Evolutionary conservation across 2,888 invertebrate genomes (phyloP), one percentile per base, ranked within the genome.

Genomic region (Lasiommata megera): DNA sequence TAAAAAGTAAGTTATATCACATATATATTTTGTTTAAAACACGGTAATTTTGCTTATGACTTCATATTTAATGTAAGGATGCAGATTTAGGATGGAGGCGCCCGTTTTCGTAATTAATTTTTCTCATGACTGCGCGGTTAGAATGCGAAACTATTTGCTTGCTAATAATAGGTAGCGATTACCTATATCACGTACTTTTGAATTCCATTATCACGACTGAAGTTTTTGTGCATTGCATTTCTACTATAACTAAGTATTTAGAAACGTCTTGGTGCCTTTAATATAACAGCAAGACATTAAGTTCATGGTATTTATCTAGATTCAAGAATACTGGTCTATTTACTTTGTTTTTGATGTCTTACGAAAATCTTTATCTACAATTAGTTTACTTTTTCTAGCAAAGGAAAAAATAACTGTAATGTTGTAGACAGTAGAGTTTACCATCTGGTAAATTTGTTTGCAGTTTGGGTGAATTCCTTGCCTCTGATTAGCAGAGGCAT

Each of bases 401-500:
- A 31, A 7, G 34, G 1, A 5, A 34, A 34, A 34, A 34, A 34
- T 34, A 34, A 34, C 34, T 34, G 11, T 11, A 34, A 11, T 34
- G 34, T 31, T 9, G 34, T 41, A 18, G 52, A 52, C 50, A 47
- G 53, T 63, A 23, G n/a, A n/a, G 55, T 34, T 57, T 60, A 61
- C 58, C 57, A 41, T 43, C 31, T 8, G 57, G 57, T 63, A 59
- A 47, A 55, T 38, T 36, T 11, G 43, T 17, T 17, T 47, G 55
- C 57, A 67, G 65, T 67, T 64, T 73, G 77, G 84, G 83, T 69
- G 81, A 69, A 77, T 90, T 88, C 87, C 77, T 82, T 86, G 78
- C 80, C 88, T 89, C 89, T 89, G 88, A 74, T 53, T 50, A 88
- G 89, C 89, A 90, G 89, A 90, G 89, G 82, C 69, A 88, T 80